phyloP scores from a whole-genome alignment of 1,140 invertebrate species.

The Trissolcus basalis region DNA sequence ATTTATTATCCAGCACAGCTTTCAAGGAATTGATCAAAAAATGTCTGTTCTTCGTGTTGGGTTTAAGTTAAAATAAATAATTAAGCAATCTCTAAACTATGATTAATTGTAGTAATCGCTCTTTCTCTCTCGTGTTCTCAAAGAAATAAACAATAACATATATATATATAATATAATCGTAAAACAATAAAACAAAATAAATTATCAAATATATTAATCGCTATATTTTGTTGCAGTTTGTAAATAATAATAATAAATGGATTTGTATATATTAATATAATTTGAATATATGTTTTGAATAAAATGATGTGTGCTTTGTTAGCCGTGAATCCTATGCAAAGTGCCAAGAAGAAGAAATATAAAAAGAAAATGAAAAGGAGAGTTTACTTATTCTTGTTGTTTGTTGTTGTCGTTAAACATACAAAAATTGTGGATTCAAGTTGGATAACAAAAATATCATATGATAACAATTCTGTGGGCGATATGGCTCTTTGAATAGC shows the following conservation, averaged over 20 bases:
- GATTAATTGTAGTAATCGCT: constrained; percentile 49
- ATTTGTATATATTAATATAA: constrained; percentile 74
- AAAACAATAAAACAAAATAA: constrained; percentile 77
- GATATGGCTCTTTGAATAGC: constrained; percentile 74
- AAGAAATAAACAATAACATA: constrained; percentile 74
- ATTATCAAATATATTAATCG: constrained; percentile 74
- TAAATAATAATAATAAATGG: constrained; percentile 34
- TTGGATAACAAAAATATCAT: constrained; percentile 67
- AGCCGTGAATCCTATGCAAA: constrained; percentile 73
- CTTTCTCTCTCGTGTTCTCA: constrained; percentile 61
- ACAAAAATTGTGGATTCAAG: too few relatives aligned
- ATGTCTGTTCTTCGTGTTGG: background rate
- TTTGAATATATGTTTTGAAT: constrained; percentile 64
- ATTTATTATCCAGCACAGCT: too few relatives aligned
- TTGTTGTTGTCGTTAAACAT: too few relatives aligned
- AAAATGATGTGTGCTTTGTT: constrained; percentile 65
- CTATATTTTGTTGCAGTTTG: constrained; percentile 60
- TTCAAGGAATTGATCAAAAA: background rate
- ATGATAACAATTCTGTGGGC: constrained; percentile 65
- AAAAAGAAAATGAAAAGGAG: background rate
- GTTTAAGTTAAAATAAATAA: constrained; percentile 59
- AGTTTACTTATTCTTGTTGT: background rate
- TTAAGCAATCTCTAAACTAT: constrained; percentile 14
- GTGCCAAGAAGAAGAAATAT: constrained; percentile 56
- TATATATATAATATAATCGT: constrained; percentile 71